Percentiles rank a stretch among this genome's conserved stretches.
Evolutionary conservation across 2,888 invertebrate genomes (phyloP).

Genomic region (Sinopyrophorus schimmeli): DNA sequence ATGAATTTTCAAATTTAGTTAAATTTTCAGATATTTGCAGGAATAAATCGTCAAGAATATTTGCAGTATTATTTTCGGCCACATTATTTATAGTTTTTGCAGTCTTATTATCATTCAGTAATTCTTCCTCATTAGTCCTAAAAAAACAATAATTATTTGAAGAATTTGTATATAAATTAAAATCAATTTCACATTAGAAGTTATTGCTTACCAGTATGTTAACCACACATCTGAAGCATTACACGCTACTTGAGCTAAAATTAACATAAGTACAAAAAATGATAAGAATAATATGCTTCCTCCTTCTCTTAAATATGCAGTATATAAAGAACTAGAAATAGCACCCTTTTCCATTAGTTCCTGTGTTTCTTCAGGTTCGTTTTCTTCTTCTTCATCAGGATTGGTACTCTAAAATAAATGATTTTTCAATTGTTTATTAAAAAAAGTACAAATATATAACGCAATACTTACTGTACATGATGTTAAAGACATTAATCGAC

Average conservation of each 20-base stretch:
- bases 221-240: slow-evolving; percentile 79
- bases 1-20: no score
- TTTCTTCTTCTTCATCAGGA: slow-evolving; percentile 53
- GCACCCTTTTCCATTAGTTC: slow-evolving; percentile 70
- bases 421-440: no score
- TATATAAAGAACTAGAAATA: slow-evolving; percentile 65
- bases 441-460: no score
- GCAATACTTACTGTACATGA: slow-evolving; percentile 45
- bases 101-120: no score
- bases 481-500: slow-evolving; percentile 41
- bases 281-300: slow-evolving; percentile 59
- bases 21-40: no score
- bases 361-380: slow-evolving; percentile 63
- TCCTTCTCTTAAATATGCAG: slow-evolving; percentile 72
- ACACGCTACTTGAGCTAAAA: slow-evolving; percentile 70
- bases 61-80: no score
- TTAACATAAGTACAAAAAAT: slow-evolving; percentile 60
- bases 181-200: not conserved
- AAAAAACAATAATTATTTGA: slow-evolving; percentile 20
- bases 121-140: slow-evolving; percentile 56
- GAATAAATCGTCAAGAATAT: no score
- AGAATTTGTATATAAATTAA: not conserved
- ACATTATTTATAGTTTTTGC: no score
- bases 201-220: slow-evolving; percentile 66
- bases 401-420: slow-evolving; percentile 42